Evolutionary conservation across 2,113 vertebrate genomes (phyloP), one percentile per base, ranked within the genome.

Genomic region (Spermophilus dauricus): DNA sequence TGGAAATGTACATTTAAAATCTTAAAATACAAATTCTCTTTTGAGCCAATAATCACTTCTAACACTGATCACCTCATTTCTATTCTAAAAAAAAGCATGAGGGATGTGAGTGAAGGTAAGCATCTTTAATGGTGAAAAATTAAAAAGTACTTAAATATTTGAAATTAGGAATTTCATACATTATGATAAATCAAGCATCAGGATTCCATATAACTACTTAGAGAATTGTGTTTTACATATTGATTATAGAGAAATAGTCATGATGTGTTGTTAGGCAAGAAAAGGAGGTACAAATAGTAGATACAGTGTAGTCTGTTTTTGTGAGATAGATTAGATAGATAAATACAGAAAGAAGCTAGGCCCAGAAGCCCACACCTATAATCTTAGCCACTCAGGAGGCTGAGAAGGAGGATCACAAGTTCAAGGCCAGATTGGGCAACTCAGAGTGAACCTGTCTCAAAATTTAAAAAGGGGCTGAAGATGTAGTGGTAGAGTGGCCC

Each of bases 21-120:
- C n/a, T 53, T 69, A 91, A 90, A 92, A 87, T 90, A 88, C 7
- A 20, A 26, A 80, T 89, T 89, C 58, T 39, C 34, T 89, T 95
- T 63, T 82, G 16, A 93, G 48, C 89, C 45, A 53, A 28, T 53
- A 61, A 37, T 58, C 51, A 95, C 16, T 81, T 86, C 37, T 48
- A 90, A 58, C 13, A 70, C 63, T 77, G 81, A 84, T 42, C 34
- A 67, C 39, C 48, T 82, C 70, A 63, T 4, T 51, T 73, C 56
- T 73, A 72, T 65, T 58, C 67, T n/a, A 85, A 45, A 51, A 51
- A 42, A 89, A 75, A 65, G 34, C 37, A 96, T 85, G n/a, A 76
- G 20, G 30, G 22, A 89, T 80, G 14, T 30, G 34, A 42, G 73
- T 5, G 78, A 85, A 73, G 20, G 77, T 42, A 56, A 26, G 7